Evolutionary conservation across 2,797 vertebrate species (phyloP).

Genomic region (Poecilia velifera): DNA sequence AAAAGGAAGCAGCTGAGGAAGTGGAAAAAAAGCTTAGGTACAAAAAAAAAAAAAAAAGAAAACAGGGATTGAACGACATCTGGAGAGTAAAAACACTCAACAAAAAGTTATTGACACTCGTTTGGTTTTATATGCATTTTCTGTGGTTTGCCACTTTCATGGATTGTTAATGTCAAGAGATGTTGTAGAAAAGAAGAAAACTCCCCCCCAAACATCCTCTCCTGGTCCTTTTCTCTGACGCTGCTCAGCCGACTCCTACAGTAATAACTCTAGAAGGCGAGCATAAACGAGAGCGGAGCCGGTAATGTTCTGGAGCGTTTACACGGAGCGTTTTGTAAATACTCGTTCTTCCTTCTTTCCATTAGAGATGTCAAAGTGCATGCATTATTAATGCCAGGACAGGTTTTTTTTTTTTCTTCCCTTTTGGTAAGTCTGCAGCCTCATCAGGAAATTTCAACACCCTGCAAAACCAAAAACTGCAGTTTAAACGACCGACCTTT

Average conservation of each 20-base stretch:
- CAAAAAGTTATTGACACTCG: background rate
- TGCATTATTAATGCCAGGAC: conserved; percentile 1
- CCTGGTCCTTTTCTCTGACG: background rate
- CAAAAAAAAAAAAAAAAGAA: background rate
- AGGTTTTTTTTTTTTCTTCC: background rate
- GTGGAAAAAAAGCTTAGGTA: background rate
- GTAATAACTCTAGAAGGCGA: background rate
- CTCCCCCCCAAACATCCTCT: background rate
- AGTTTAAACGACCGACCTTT: background rate
- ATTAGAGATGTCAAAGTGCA: conserved; percentile 5
- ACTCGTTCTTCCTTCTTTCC: background rate
- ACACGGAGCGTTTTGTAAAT: background rate
- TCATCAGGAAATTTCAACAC: conserved; percentile 2
- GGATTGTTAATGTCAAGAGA: background rate
- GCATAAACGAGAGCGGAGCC: background rate
- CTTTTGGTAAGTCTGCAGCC: background rate
- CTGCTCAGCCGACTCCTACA: background rate
- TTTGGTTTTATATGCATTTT: background rate
- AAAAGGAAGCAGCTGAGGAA: background rate
- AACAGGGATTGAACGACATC: background rate
- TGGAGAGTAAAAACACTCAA: background rate
- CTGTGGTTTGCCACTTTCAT: background rate
- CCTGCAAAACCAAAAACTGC: background rate
- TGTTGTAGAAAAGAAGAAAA: background rate
- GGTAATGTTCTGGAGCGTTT: background rate